Percentiles rank a stretch among this genome's conserved stretches.
Evolutionary conservation across 2,113 vertebrate species (phyloP).

Genomic region (Syngnathus floridae): DNA sequence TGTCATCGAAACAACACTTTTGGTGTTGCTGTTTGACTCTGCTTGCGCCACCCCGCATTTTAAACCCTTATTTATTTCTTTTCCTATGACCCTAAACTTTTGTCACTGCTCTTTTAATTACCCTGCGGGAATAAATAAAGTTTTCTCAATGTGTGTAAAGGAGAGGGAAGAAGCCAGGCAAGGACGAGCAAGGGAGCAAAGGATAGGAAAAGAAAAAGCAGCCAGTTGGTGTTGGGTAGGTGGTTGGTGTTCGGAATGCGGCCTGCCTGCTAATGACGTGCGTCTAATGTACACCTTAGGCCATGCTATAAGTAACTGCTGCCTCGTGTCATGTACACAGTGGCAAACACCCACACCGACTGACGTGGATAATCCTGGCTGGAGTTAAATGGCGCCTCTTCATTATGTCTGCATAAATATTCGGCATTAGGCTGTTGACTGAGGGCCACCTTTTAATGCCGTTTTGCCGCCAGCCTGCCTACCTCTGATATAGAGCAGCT

Average conservation of each 20-base stretch:
- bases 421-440: constrained; percentile 28
- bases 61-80: not conserved
- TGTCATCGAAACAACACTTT: not conserved
- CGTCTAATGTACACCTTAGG: constrained; percentile 38
- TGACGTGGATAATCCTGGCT: constrained; percentile 14
- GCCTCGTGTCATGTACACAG: constrained; percentile 27
- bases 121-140: not conserved
- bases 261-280: constrained; percentile 44
- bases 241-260: constrained; percentile 41
- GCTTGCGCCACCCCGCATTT: not conserved
- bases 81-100: not conserved
- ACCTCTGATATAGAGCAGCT: not conserved
- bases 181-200: constrained; percentile 11
- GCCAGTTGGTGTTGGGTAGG: constrained; percentile 19
- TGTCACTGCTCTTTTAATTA: not conserved
- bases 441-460: constrained; percentile 17
- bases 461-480: constrained; percentile 1
- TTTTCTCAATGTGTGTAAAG: not conserved
- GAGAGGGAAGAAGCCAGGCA: not conserved
- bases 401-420: constrained; percentile 24
- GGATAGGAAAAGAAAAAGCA: constrained; percentile 16
- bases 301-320: constrained; percentile 30
- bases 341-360: constrained; percentile 1
- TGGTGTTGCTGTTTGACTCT: not conserved
- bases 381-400: constrained; percentile 9